Percentiles rank a stretch among this genome's conserved stretches.
Conservation (phyloP, 2,797 vertebrate genomes). For the Acomys russatus region DNA sequence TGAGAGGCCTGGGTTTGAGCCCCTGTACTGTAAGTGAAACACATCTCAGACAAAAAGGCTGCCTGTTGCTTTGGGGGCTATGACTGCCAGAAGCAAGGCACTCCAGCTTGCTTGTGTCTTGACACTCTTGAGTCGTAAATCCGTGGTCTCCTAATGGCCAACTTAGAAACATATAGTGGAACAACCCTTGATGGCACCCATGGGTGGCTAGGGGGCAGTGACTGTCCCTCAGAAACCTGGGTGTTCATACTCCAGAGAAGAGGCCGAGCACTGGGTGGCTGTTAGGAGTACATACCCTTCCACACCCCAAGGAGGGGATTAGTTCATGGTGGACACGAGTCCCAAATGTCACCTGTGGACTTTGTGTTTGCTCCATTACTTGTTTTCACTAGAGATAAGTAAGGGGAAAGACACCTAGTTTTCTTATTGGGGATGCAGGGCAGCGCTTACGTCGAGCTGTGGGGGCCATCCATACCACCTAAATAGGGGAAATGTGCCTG, state of each 20-base stretch:
- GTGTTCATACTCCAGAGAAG: not conserved
- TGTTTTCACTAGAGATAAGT: not conserved
- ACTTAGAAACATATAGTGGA: not conserved
- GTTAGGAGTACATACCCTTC: too few species aligned
- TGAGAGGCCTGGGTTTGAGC: not conserved
- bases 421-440: not conserved
- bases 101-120: not conserved
- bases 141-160: not conserved
- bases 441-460: not conserved
- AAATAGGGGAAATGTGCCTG: not conserved
- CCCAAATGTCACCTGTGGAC: not conserved
- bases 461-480: not conserved
- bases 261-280: not conserved
- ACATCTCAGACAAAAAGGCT: not conserved
- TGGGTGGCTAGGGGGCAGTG: not conserved
- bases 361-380: not conserved
- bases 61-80: not conserved
- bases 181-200: not conserved
- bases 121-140: slow-evolving; percentile 1
- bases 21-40: too few species aligned
- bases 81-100: not conserved
- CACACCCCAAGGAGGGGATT: not conserved
- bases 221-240: not conserved
- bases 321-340: not conserved
- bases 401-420: not conserved